phyloP scores from a whole-genome alignment of 2,888 invertebrate species.

The Agonopterix alstromeriana region DNA sequence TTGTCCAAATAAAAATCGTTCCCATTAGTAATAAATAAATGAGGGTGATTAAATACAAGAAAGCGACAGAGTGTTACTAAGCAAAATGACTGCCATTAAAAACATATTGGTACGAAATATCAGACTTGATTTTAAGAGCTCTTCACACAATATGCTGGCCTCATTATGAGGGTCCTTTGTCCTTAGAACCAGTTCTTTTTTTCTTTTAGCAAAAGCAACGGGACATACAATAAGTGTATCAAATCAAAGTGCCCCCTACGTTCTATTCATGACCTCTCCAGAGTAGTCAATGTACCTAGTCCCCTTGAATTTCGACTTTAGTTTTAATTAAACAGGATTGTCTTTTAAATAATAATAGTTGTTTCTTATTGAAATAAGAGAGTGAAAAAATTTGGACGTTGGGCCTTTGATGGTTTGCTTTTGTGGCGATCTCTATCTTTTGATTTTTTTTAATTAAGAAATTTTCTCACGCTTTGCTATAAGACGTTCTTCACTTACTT shows the following conservation, averaged over 20 bases:
- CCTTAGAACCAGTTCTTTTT: conserved; percentile 73
- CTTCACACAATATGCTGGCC: conserved; percentile 70
- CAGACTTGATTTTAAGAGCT: conserved; percentile 56
- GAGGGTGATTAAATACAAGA: background rate
- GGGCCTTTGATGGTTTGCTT: background rate
- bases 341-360: conserved; percentile 20
- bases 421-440: too few species aligned
- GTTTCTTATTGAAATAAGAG: conserved; percentile 1
- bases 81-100: conserved; percentile 44
- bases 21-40: too few species aligned
- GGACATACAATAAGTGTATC: conserved; percentile 69
- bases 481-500: too few species aligned
- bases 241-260: conserved; percentile 65
- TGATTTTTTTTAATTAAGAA: too few species aligned
- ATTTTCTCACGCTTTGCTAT: too few species aligned
- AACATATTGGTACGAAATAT: conserved; percentile 60
- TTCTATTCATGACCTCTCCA: conserved; percentile 64
- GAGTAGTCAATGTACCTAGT: conserved; percentile 13
- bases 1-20: too few species aligned
- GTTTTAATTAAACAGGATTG: conserved; percentile 55
- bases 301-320: conserved; percentile 40
- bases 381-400: conserved; percentile 2
- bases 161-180: conserved; percentile 75
- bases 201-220: conserved; percentile 57
- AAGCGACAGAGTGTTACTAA: conserved; percentile 18